Evolutionary conservation across 1,140 invertebrate species (phyloP).

Genomic region (Solenopsis invicta): DNA sequence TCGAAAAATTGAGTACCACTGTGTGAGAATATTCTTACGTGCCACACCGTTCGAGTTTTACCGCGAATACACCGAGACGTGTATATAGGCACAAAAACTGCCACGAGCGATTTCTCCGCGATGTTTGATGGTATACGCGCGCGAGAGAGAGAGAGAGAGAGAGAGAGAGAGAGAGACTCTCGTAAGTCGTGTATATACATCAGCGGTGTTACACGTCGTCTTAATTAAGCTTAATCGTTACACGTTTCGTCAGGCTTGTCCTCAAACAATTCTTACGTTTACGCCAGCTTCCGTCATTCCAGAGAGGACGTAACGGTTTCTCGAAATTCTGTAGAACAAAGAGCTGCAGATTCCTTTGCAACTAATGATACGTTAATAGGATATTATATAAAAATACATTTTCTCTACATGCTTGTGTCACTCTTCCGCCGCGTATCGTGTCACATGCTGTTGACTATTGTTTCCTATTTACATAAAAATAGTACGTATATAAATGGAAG

Average conservation of each 20-base stretch:
- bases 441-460: neutral
- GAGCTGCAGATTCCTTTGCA: neutral
- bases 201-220: slow-evolving; percentile 27
- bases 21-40: slow-evolving; percentile 41
- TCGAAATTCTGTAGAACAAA: neutral
- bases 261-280: neutral
- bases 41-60: slow-evolving; percentile 25
- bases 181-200: slow-evolving; percentile 13
- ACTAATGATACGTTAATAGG: neutral
- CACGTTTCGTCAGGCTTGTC: slow-evolving; percentile 8
- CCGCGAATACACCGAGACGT: slow-evolving; percentile 14
- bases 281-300: neutral
- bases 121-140: neutral
- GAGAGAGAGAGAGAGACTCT: too few species aligned
- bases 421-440: neutral
- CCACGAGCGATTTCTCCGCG: slow-evolving; percentile 9
- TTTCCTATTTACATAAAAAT: neutral
- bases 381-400: neutral
- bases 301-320: neutral
- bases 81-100: slow-evolving; percentile 23
- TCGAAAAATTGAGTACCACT: slow-evolving; percentile 48
- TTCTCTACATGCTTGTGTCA: neutral
- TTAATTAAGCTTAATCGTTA: slow-evolving; percentile 45
- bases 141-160: too few species aligned
- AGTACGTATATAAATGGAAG: neutral